Evolutionary conservation across 2,888 invertebrate genomes (phyloP).

Genomic region (Tachina grossa): DNA sequence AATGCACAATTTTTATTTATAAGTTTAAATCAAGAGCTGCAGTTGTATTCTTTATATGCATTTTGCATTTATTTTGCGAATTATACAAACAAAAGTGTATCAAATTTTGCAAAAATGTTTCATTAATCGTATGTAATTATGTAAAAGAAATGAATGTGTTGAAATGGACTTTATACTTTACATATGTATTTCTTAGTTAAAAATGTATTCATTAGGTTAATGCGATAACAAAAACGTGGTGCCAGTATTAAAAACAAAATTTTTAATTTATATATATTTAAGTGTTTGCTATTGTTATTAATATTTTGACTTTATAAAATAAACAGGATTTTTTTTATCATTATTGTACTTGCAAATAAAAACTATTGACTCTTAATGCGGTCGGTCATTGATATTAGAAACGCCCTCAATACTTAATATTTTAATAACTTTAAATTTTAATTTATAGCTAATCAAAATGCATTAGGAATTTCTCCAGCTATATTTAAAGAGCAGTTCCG

Average conservation of each 20-base stretch:
- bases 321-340: slow-evolving; percentile 11
- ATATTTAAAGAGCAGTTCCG: too few species aligned
- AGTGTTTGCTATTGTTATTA: slow-evolving; percentile 1
- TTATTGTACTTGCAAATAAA: not conserved
- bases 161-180: not conserved
- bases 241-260: not conserved
- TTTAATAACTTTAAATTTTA: too few species aligned
- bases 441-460: too few species aligned
- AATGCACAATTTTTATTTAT: not conserved
- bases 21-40: slow-evolving; percentile 9
- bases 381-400: too few species aligned
- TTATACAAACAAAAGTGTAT: slow-evolving; percentile 22
- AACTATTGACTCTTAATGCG: not conserved
- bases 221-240: not conserved
- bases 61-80: slow-evolving; percentile 3
- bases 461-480: too few species aligned
- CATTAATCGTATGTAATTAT: not conserved
- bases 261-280: not conserved
- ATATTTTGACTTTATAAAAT: slow-evolving; percentile 16
- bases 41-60: slow-evolving; percentile 22
- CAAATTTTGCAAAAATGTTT: slow-evolving; percentile 27
- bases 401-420: too few species aligned
- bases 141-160: slow-evolving; percentile 41
- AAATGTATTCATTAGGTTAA: not conserved
- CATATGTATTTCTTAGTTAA: not conserved